These are phyloP conservation scores for Lepidonotus clava DNA, from an alignment of 2,888 invertebrate genomes.

Conservation along the genomic window DNA sequence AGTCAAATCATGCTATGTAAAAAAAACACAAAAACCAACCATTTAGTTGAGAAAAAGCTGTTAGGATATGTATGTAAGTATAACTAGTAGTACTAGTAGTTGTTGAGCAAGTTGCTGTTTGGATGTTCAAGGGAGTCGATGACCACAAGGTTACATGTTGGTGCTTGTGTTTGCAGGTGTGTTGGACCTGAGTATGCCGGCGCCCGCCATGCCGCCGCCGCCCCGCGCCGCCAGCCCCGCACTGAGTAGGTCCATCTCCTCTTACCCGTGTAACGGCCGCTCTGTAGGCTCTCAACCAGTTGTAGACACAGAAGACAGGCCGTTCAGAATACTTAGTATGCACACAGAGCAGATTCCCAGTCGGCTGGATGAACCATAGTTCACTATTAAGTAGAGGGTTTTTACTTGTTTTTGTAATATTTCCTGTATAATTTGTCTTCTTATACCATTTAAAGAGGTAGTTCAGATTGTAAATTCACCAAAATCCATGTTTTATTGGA, in stretches of 20 bases:
- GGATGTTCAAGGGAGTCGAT: neutral
- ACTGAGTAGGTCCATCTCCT: constrained; percentile 21
- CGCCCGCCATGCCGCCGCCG: neutral
- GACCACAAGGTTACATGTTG: neutral
- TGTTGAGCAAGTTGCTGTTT: neutral
- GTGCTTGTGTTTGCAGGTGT: constrained; percentile 13
- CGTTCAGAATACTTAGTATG: too few species aligned
- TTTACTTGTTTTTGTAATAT: too few species aligned
- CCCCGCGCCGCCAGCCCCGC: constrained; percentile 39
- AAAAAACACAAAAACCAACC: neutral
- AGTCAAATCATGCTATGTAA: neutral
- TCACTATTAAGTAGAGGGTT: too few species aligned
- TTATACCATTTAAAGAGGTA: too few species aligned
- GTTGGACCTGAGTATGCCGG: constrained; percentile 37
- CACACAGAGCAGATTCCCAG: too few species aligned
- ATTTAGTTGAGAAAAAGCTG: neutral
- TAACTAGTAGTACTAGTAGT: neutral
- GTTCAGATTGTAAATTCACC: too few species aligned
- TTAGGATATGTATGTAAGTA: neutral
- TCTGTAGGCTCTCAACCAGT: too few species aligned
- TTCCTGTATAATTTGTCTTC: too few species aligned
- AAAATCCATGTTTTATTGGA: too few species aligned
- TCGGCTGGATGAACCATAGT: too few species aligned
- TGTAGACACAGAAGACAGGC: too few species aligned
- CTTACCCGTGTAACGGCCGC: too few species aligned